Percentiles rank a stretch among this genome's conserved stretches.
Evolutionary conservation across 1,140 invertebrate species (phyloP).

Genomic region (Trichonephila clavata): DNA sequence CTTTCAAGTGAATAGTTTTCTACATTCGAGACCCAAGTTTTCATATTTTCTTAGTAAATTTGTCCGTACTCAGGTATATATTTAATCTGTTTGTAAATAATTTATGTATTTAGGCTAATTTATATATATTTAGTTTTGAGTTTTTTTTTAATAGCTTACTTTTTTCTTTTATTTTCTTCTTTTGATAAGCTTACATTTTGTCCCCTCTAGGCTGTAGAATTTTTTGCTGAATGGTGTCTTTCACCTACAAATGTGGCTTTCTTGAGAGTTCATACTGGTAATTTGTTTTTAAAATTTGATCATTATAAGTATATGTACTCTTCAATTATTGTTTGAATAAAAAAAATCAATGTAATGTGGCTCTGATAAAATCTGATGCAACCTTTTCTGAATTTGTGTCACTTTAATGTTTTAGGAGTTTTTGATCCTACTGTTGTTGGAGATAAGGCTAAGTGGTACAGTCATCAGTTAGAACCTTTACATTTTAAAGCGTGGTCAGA

Average conservation of each 20-base stretch:
- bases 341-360: too few relatives aligned
- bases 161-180: too few relatives aligned
- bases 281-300: neutral
- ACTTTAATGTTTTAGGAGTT: constrained; percentile 83
- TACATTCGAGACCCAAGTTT: constrained; percentile 90
- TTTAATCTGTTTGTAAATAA: neutral
- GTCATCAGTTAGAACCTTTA: constrained; percentile 92
- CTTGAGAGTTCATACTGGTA: constrained; percentile 94
- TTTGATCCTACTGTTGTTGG: constrained; percentile 94
- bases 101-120: neutral
- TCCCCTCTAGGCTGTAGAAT: constrained; percentile 93
- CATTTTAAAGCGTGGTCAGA: constrained; percentile 95
- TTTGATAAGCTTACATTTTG: neutral
- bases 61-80: constrained; percentile 88
- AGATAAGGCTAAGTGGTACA: constrained; percentile 97
- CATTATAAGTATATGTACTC: neutral
- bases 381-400: too few relatives aligned
- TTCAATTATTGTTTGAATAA: neutral
- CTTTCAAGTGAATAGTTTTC: constrained; percentile 98
- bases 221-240: constrained; percentile 98
- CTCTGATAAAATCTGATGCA: too few relatives aligned
- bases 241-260: constrained; percentile 98
- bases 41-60: constrained; percentile 95
- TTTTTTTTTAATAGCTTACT: too few relatives aligned
- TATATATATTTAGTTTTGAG: constrained; percentile 44